phyloP scores from a whole-genome alignment of 2,888 invertebrate species.

The Desoria tigrina region DNA sequence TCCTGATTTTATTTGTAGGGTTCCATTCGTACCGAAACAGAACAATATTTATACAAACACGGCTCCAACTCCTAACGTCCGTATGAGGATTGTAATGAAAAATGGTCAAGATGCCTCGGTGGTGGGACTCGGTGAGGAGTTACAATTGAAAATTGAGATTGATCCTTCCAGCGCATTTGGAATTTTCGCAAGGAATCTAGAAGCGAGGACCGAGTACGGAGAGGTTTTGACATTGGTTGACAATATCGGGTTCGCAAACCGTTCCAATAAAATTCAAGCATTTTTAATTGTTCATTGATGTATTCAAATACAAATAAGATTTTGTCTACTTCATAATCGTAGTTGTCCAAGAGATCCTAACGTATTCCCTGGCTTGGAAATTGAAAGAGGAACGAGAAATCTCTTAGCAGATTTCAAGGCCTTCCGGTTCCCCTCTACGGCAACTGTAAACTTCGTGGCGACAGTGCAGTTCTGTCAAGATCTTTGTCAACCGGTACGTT shows the following conservation, averaged over 20 bases:
- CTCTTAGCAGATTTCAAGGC: constrained; percentile 59
- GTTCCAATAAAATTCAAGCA: neutral
- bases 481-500: constrained; percentile 58
- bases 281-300: constrained; percentile 29
- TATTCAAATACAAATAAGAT: constrained; percentile 20
- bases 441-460: constrained; percentile 59
- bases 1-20: constrained; percentile 52
- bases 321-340: constrained; percentile 16
- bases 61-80: constrained; percentile 58
- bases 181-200: constrained; percentile 59
- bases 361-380: constrained; percentile 58
- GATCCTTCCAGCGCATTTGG: constrained; percentile 58
- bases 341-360: constrained; percentile 59
- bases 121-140: constrained; percentile 59
- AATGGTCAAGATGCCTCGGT: constrained; percentile 58
- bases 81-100: constrained; percentile 58
- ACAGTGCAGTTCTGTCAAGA: constrained; percentile 60
- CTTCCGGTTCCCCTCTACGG: constrained; percentile 59
- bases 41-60: constrained; percentile 59
- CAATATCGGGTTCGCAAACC: constrained; percentile 56
- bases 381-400: constrained; percentile 56
- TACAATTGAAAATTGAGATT: constrained; percentile 58
- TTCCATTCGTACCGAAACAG: constrained; percentile 57
- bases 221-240: constrained; percentile 59
- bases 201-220: constrained; percentile 59